Conservation (phyloP, 2,113 vertebrate species). For the Psophia crepitans region DNA sequence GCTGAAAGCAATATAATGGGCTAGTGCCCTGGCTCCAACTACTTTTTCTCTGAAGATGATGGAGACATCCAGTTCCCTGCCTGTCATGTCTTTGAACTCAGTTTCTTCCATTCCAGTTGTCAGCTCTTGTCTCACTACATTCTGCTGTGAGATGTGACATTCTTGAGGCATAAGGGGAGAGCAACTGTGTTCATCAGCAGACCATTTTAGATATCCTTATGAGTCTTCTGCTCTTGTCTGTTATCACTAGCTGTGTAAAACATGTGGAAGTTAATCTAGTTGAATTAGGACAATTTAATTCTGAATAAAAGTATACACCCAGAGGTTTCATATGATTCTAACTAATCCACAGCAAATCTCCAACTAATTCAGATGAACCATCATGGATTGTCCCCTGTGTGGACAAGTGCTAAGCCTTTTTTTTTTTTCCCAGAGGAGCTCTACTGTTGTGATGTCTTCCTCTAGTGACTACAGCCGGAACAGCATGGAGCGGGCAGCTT, state of each 20-base stretch:
- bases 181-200: not conserved
- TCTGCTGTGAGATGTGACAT: not conserved
- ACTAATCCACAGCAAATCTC: not conserved
- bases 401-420: not conserved
- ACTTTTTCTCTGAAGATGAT: not conserved
- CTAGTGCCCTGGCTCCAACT: not conserved
- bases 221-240: not conserved
- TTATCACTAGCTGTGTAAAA: not conserved
- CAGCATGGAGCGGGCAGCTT: not conserved
- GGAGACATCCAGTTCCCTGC: not conserved
- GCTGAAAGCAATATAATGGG: not conserved
- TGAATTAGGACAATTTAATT: not conserved
- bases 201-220: not conserved
- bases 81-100: not conserved
- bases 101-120: not conserved
- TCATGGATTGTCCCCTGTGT: not conserved
- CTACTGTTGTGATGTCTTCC: not conserved
- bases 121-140: not conserved
- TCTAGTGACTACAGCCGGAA: not conserved
- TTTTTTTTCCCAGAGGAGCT: not conserved
- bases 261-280: not conserved
- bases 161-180: not conserved
- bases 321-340: not conserved
- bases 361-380: not conserved
- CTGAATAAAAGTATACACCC: not conserved